Evolutionary conservation across 2,888 invertebrate species (phyloP), one percentile per base, ranked within the genome.

Genomic region (Chouioia cunea): DNA sequence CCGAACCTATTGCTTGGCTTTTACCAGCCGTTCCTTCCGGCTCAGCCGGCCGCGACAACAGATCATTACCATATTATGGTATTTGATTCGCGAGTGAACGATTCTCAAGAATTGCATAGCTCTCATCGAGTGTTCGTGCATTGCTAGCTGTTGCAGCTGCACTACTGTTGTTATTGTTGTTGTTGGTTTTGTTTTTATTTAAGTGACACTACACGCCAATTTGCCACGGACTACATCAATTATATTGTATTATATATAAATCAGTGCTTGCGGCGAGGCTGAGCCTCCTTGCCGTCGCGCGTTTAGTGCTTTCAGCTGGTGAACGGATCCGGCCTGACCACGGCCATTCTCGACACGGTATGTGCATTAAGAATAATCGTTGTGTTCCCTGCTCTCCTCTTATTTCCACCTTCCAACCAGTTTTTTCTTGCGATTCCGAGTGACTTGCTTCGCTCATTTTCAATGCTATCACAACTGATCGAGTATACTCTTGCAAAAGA

Each of bases 281-380:
- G 36, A 48, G 23, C 48, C 16, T 48, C 50, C 10, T 14, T 23
- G 50, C 20, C 22, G 46, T 27, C 43, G 59, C 77, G 81, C 80
- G 80, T 82, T 79, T 82, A 80, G 84, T 84, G 81, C 77, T 85
- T 82, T 79, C 78, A 79, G 79, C 80, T 80, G 81, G 83, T 83
- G 83, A 80, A 80, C 78, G 83, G 80, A 85, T 82, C 85, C 85
- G 85, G 85, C 85, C 84, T 83, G 84, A 85, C 83, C 84, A 85
- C 85, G 85, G 85, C 85, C 85, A 85, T 85, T 85, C 84, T 85
- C 84, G 85, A 85, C 83, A 83, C 85, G 85, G 85, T 85, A 80
- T 44, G 84, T 85, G 79, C 46, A 58, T 57, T 44, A 22, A 2
- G 14, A 18, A 66, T 73, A 54, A 54, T 65, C 23, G 72, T 69